These are phyloP conservation scores for Penaeus chinensis DNA, from an alignment of 1,140 invertebrate genomes.

Conservation along the genomic window DNA sequence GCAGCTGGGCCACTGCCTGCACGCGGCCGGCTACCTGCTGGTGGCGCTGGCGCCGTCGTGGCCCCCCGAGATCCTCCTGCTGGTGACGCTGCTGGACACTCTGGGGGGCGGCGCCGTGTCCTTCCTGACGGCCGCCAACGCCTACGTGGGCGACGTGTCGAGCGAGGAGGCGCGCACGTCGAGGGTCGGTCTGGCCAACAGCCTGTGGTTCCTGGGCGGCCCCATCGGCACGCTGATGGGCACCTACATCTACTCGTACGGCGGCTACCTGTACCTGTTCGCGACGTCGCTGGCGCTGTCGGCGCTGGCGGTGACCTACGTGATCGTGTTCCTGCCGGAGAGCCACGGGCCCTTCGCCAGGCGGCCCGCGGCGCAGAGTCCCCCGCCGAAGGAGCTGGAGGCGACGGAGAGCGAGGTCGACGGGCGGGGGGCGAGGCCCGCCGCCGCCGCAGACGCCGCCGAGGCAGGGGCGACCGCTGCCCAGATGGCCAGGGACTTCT, in stretches of 20 bases:
- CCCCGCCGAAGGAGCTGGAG: background rate
- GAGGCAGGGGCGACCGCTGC: background rate
- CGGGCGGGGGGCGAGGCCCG: constrained; percentile 16
- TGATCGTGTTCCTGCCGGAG: constrained; percentile 40
- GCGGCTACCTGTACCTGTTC: constrained; percentile 49
- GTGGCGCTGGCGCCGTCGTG: constrained; percentile 27
- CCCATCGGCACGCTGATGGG: constrained; percentile 48
- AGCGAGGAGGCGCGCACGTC: constrained; percentile 36
- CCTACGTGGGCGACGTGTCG: constrained; percentile 48
- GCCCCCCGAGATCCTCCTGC: constrained; percentile 33
- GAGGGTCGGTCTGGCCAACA: constrained; percentile 50
- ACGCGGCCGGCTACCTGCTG: constrained; percentile 48
- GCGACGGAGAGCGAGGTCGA: constrained; percentile 43
- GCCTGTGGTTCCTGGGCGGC: constrained; percentile 52
- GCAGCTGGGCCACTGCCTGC: constrained; percentile 46
- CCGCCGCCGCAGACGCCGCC: background rate
- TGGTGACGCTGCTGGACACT: constrained; percentile 46
- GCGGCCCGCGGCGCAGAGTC: background rate
- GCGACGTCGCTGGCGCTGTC: constrained; percentile 42
- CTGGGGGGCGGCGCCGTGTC: constrained; percentile 51
- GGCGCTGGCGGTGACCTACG: constrained; percentile 33
- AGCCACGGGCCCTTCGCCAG: constrained; percentile 50
- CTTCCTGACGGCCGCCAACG: constrained; percentile 49
- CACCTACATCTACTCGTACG: constrained; percentile 44
- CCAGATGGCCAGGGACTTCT: constrained; percentile 50